Base-by-base conservation (phyloP, 2,888 invertebrate genomes). In the Hedya salicella region DNA sequence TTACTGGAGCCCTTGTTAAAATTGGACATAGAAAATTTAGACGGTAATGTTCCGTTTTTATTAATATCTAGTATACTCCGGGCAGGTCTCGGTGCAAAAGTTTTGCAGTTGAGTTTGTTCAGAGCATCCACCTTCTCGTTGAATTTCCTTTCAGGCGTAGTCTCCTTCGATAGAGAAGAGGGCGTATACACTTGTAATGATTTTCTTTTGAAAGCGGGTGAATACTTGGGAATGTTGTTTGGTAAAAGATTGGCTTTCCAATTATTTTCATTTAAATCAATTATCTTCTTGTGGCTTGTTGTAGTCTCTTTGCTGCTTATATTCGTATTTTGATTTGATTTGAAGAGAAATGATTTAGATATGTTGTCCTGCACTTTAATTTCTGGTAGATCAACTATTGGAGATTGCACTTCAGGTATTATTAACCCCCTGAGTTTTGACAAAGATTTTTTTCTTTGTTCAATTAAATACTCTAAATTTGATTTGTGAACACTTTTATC, bases 351-450 rank as follows among this genome's bases (percentile, higher is more conserved):
- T 69, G 93, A 83, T 70, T 93, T 90, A 9, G 86, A 76, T 66
- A 88, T 79, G 36, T 94, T 93, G 77, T 95, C 95, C 72, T 94
- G 94, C 75, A 96, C 96, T 86, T 95, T 96, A 61, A 97, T 97
- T 92, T 96, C 96, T 0, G 97, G 97, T 77, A 97, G 89, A 86
- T 96, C 96, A 53, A 95, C 91, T 59, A 95, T 94, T 40, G 95
- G 94, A 17, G 85, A 84, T 79, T 94, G 94, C 62, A 93, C 92
- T 87, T 97, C 97, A 3, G 97, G 97, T 80, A 98, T 98, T 36
- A 97, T 96, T 75, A 98, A 89, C n/a, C 97, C 97, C 78, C 97
- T 94, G 67, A 98, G 87, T 85, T 97, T 97, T 2, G 97, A 96
- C 87, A 97, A 94, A 17, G 96, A 96, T 78, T 95, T 95, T 72